Conservation (phyloP, 23 tunicate genomes). For the Corella eumyota region DNA sequence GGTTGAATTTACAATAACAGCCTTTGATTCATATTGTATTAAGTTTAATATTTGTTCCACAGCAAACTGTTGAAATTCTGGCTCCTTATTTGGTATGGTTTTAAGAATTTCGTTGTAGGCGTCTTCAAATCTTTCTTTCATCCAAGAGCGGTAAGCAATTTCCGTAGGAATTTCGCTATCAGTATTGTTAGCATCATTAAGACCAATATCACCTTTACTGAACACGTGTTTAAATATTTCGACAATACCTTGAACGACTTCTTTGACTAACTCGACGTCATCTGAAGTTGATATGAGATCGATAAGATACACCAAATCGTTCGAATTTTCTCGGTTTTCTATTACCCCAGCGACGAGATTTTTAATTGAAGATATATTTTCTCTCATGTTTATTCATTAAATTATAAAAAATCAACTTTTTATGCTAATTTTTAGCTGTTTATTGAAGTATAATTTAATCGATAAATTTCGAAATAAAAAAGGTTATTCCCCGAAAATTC, state of each 20-base stretch:
- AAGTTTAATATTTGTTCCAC: no score
- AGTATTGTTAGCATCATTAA: not conserved
- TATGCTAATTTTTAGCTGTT: no score
- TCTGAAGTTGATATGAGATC: slow-evolving; percentile 1
- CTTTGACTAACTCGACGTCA: not conserved
- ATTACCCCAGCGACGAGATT: slow-evolving; percentile 9
- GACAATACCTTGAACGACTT: slow-evolving; percentile 6
- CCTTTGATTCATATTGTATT: no score
- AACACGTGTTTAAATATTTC: slow-evolving; percentile 11
- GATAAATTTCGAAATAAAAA: no score
- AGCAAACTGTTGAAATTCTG: no score
- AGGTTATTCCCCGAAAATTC: no score
- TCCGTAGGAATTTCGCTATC: not conserved
- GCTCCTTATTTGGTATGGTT: no score
- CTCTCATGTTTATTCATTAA: no score
- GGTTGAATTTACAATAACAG: not conserved
- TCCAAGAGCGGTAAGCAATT: slow-evolving; percentile 23
- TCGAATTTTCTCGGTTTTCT: slow-evolving; percentile 28
- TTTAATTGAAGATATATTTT: no score
- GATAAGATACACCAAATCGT: slow-evolving; percentile 16
- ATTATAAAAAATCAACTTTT: no score
- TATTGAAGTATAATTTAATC: no score
- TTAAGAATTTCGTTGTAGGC: no score
- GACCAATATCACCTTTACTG: slow-evolving; percentile 6
- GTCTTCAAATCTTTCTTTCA: slow-evolving; percentile 19